Evolutionary conservation across 2,113 vertebrate species (phyloP).

Genomic region (Sinosuthora webbiana): DNA sequence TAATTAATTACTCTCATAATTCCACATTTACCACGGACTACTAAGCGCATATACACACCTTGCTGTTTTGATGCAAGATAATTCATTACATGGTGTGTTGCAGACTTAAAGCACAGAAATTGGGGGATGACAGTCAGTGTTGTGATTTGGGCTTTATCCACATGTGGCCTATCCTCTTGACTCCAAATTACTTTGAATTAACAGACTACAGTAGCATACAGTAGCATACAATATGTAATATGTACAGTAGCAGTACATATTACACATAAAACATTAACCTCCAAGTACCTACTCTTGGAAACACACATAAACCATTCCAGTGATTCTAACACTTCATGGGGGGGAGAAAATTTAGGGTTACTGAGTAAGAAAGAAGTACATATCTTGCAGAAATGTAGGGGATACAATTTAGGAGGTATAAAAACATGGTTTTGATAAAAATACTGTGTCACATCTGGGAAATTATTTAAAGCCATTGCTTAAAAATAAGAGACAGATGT

Average conservation of each 20-base stretch:
- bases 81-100: not conserved
- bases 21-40: not conserved
- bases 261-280: not conserved
- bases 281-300: not conserved
- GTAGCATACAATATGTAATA: too few species aligned
- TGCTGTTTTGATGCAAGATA: not conserved
- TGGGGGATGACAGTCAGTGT: not conserved
- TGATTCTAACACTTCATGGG: rapidly evolving
- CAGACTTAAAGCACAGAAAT: not conserved
- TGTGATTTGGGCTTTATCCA: not conserved
- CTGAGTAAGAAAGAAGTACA: not conserved
- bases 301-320: not conserved
- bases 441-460: not conserved
- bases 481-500: not conserved
- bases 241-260: too few species aligned
- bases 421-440: not conserved
- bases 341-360: not conserved
- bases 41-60: not conserved
- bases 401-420: not conserved
- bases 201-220: not conserved
- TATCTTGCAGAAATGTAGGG: not conserved
- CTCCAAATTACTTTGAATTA: not conserved
- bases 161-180: not conserved
- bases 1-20: not conserved
- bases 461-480: not conserved